Conservation (phyloP, 2,797 vertebrate species). For the Lates japonicus region DNA sequence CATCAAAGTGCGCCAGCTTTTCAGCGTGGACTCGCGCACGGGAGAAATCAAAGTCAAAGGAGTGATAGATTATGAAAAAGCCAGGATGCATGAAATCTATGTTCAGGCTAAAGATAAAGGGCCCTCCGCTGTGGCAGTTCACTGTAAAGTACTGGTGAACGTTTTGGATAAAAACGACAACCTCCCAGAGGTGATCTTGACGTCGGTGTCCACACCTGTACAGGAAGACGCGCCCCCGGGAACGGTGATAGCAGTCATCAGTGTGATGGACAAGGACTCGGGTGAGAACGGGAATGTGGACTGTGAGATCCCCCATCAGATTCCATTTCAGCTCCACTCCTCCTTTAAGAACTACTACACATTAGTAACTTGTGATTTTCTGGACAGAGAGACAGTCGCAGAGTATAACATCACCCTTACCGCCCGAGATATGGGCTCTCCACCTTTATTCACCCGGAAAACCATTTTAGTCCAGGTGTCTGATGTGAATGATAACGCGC, state of each 20-base stretch:
- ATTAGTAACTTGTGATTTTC: conserved; percentile 87
- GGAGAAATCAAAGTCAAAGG: conserved; percentile 93
- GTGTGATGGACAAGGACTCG: conserved; percentile 91
- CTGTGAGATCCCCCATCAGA: conserved; percentile 85
- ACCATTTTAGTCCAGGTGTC: conserved; percentile 88
- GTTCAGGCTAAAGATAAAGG: conserved; percentile 94
- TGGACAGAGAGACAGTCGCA: conserved; percentile 88
- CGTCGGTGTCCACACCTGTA: conserved; percentile 91
- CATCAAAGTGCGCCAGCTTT: conserved; percentile 88
- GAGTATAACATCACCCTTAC: conserved; percentile 91
- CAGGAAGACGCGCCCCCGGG: conserved; percentile 91
- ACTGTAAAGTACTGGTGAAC: conserved; percentile 92
- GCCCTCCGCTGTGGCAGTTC: conserved; percentile 90
- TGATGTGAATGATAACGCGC: conserved; percentile 92
- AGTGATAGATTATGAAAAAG: conserved; percentile 91
- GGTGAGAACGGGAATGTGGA: conserved; percentile 91
- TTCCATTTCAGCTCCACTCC: conserved; percentile 91
- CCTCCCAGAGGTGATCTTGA: conserved; percentile 90
- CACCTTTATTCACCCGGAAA: conserved; percentile 86
- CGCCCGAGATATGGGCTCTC: conserved; percentile 89
- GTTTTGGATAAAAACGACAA: conserved; percentile 94
- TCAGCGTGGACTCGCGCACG: conserved; percentile 88
- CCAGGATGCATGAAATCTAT: conserved; percentile 91
- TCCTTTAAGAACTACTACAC: conserved; percentile 95
- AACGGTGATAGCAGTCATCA: conserved; percentile 92